Percentiles rank a stretch among this genome's conserved stretches.
Conservation (phyloP, 2,113 vertebrate genomes). For the Entomyzon cyanotis region DNA sequence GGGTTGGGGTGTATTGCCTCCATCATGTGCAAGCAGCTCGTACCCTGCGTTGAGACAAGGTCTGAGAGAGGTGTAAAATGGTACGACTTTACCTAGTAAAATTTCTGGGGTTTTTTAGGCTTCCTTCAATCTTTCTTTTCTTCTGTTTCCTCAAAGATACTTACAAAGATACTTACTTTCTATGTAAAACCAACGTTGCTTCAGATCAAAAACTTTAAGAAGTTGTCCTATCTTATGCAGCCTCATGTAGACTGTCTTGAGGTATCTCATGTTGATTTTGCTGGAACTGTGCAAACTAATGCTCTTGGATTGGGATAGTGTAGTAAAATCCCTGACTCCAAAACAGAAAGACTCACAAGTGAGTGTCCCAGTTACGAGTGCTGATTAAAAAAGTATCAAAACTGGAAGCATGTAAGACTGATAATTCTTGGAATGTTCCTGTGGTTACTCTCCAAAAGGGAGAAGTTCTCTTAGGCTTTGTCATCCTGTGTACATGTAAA, state of each 20-base stretch:
- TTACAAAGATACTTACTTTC: neutral
- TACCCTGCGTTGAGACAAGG: rapidly evolving
- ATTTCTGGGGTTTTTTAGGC: no score
- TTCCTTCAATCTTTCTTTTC: neutral
- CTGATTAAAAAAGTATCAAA: neutral
- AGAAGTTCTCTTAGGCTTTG: neutral
- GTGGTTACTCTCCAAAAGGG: neutral
- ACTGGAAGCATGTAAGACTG: neutral
- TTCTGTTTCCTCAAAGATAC: neutral
- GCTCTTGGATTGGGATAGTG: neutral
- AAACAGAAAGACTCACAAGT: neutral
- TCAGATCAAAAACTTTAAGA: neutral
- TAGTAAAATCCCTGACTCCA: neutral
- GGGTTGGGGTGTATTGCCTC: rapidly evolving
- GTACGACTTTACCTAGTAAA: rapidly evolving
- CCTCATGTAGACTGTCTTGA: neutral
- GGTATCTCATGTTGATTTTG: rapidly evolving
- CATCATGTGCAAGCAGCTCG: rapidly evolving
- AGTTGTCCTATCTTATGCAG: neutral
- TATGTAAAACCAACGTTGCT: rapidly evolving
- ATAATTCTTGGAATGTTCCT: no score
- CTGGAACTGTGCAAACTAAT: neutral
- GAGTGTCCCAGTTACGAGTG: neutral
- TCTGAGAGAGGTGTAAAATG: no score
- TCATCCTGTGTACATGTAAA: rapidly evolving